A percentile compares a stretch with the other conserved stretches of the same genome.
Evolutionary conservation across 2,113 vertebrate species (phyloP).

Genomic region (Datnioides undecimradiatus): DNA sequence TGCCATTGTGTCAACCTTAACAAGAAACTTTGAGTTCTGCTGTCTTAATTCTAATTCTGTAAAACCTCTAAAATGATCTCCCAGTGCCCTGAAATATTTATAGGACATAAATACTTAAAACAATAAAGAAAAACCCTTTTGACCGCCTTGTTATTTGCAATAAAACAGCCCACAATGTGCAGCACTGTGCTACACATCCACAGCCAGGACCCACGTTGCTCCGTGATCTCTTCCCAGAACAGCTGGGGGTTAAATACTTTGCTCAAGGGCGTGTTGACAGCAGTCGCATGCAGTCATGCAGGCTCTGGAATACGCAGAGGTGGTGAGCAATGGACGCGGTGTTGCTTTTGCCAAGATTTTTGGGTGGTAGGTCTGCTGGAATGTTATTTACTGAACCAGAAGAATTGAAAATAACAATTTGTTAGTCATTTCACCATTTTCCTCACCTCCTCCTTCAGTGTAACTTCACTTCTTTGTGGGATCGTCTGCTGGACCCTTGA

Average conservation of each 20-base stretch:
- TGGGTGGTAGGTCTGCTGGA: not conserved
- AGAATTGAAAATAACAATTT: not conserved
- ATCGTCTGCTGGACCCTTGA: too few relatives aligned
- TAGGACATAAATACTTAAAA: not conserved
- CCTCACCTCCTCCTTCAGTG: too few relatives aligned
- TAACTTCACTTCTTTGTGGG: too few relatives aligned
- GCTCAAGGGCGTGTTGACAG: slow-evolving; percentile 8
- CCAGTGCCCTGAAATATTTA: not conserved
- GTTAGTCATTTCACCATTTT: too few relatives aligned
- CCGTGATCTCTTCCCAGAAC: not conserved
- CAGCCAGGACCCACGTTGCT: not conserved
- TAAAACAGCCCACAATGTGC: not conserved
- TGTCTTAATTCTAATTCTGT: not conserved
- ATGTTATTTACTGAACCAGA: not conserved
- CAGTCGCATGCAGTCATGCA: not conserved
- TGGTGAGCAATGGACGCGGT: not conserved
- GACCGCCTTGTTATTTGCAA: not conserved
- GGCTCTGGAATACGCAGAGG: not conserved
- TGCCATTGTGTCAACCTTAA: not conserved
- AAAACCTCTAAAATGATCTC: not conserved
- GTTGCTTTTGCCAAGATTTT: not conserved
- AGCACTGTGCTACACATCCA: not conserved
- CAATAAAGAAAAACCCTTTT: not conserved
- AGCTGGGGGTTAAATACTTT: slow-evolving; percentile 28
- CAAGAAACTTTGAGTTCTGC: not conserved